Percentiles rank a stretch among this genome's conserved stretches.
Conservation (phyloP, 2,797 vertebrate species). For the Coranthus polyacanthus region DNA sequence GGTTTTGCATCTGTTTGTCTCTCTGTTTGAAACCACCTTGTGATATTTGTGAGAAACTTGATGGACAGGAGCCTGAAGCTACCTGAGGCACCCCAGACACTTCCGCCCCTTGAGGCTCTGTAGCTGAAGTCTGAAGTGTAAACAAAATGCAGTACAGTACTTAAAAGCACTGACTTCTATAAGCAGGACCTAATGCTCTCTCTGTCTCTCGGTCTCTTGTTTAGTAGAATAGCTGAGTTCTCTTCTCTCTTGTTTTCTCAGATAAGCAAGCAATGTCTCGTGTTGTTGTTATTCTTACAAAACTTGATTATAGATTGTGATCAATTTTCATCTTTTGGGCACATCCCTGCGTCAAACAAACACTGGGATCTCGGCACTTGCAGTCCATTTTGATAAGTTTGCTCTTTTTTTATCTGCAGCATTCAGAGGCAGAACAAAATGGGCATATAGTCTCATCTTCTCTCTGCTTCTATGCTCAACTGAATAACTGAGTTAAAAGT, state of each 20-base stretch:
- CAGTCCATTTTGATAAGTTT: conserved; percentile 52
- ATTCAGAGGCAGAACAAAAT: conserved; percentile 28
- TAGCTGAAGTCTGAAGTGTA: no score
- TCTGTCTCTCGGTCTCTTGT: not conserved
- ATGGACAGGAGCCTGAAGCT: not conserved
- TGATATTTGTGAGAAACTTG: no score
- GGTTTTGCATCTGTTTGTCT: no score
- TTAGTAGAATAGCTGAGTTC: conserved; percentile 9
- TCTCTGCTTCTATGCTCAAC: conserved; percentile 54
- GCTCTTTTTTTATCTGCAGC: conserved; percentile 43
- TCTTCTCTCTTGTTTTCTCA: conserved; percentile 33
- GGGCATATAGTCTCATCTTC: conserved; percentile 39
- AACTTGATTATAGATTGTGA: conserved; percentile 70
- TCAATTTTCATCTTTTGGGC: conserved; percentile 55
- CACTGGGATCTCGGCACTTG: no score
- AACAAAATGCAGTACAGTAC: no score
- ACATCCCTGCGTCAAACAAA: conserved; percentile 38
- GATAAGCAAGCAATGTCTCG: conserved; percentile 54
- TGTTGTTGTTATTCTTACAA: conserved; percentile 66
- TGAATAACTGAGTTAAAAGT: conserved; percentile 70
- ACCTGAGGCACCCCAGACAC: no score
- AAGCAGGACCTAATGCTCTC: not conserved
- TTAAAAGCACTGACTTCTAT: not conserved
- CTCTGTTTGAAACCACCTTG: no score
- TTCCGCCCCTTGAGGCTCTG: no score